These are phyloP conservation scores for Drosophila tani DNA, from an alignment of 1,140 invertebrate genomes.

Conservation along the genomic window DNA sequence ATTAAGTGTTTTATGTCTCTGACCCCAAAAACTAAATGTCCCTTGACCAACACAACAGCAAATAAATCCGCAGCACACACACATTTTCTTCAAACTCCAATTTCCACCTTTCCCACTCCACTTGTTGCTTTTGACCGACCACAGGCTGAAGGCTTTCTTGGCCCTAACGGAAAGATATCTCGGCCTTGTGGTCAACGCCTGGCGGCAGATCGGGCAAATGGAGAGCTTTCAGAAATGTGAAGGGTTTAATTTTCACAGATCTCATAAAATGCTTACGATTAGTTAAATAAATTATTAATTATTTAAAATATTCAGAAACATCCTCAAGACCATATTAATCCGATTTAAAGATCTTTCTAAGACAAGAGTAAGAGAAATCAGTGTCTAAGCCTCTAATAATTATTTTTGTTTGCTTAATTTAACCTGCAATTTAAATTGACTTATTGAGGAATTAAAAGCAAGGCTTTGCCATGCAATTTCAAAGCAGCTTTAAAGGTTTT, in stretches of 20 bases:
- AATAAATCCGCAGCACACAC: constrained; percentile 9
- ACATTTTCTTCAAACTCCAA: constrained; percentile 22
- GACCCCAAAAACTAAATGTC: constrained; percentile 30
- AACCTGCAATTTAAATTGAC: background rate
- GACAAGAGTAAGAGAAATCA: background rate
- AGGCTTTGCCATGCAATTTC: background rate
- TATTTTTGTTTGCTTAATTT: background rate
- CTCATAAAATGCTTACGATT: no score
- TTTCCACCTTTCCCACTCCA: background rate
- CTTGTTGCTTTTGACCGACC: constrained; percentile 60
- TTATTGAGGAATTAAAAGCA: background rate
- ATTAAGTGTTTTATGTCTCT: constrained; percentile 46
- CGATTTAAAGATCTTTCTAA: no score
- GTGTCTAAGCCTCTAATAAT: no score
- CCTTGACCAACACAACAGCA: constrained; percentile 1
- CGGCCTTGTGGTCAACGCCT: constrained; percentile 40
- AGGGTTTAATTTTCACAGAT: background rate
- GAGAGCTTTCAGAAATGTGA: background rate
- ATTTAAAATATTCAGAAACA: no score
- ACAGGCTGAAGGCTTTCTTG: constrained; percentile 40
- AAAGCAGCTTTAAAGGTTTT: constrained; percentile 1
- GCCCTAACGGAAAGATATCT: constrained; percentile 24
- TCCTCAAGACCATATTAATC: no score
- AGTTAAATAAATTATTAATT: no score
- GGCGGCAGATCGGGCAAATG: background rate